A percentile compares a stretch with the other conserved stretches of the same genome.
Conservation (phyloP, 2,888 invertebrate genomes). For the Drosophila koepferae region DNA sequence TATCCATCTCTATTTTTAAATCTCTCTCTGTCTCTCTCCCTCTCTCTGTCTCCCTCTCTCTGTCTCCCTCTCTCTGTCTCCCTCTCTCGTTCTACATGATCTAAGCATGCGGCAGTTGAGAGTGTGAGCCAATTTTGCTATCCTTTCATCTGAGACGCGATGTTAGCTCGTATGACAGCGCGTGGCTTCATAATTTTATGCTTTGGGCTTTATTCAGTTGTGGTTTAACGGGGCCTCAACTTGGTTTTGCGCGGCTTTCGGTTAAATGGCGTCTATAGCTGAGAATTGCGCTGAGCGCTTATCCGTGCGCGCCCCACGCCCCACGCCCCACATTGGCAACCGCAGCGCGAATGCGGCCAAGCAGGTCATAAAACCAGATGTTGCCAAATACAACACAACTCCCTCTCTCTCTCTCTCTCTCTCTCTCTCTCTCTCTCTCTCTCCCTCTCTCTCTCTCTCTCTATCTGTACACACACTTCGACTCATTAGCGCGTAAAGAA, state of each 20-base stretch:
- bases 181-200: conserved; percentile 8
- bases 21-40: too few species aligned
- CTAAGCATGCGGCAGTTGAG: too few species aligned
- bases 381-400: conserved; percentile 29
- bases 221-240: conserved; percentile 26
- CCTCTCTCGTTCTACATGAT: too few species aligned
- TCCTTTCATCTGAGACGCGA: too few species aligned
- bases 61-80: too few species aligned
- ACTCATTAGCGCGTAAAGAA: conserved; percentile 73
- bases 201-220: conserved; percentile 10
- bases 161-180: conserved; percentile 21
- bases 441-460: too few species aligned
- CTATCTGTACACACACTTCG: conserved; percentile 53
- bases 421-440: too few species aligned
- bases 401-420: conserved; percentile 13
- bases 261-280: conserved; percentile 4
- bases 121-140: too few species aligned
- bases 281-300: conserved; percentile 19
- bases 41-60: too few species aligned
- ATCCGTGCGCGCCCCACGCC: conserved; percentile 11
- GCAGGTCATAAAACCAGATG: conserved; percentile 50
- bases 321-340: conserved; percentile 10
- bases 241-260: conserved; percentile 29
- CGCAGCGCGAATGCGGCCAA: conserved; percentile 30
- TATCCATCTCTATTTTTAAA: too few species aligned